phyloP scores from a whole-genome alignment of 2,797 vertebrate species.

The Tolypeutes matacus region DNA sequence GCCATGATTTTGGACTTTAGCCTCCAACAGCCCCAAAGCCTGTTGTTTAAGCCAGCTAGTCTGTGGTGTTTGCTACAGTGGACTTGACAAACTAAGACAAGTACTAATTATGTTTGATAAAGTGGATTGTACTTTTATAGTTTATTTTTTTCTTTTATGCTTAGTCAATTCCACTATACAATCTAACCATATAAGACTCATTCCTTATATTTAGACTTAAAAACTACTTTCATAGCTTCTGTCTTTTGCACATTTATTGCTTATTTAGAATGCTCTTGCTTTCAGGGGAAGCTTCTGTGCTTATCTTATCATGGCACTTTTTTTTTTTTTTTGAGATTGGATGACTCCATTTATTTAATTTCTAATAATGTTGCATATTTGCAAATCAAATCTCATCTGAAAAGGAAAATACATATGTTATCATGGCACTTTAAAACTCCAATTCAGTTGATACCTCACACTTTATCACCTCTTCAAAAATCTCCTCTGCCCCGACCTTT shows the following conservation, averaged over 20 bases:
- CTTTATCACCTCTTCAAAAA: not conserved
- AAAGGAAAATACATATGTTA: conserved; percentile 56
- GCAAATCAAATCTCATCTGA: conserved; percentile 65
- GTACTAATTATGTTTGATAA: not conserved
- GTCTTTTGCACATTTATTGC: not conserved
- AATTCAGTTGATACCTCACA: not conserved
- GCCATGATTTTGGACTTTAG: no score
- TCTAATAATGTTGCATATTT: conserved; percentile 43
- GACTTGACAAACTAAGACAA: not conserved
- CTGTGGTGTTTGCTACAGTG: no score
- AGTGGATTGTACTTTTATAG: not conserved
- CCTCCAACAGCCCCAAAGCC: no score
- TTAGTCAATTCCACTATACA: not conserved
- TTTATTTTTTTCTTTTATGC: not conserved
- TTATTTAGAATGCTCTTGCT: not conserved
- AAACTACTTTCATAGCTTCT: not conserved
- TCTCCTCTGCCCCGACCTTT: not conserved
- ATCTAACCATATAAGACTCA: not conserved
- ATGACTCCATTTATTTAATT: conserved; percentile 56
- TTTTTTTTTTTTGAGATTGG: no score
- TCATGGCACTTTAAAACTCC: not conserved
- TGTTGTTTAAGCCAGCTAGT: no score
- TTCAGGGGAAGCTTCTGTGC: no score
- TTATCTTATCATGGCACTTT: not conserved
- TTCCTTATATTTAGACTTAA: not conserved